Evolutionary conservation across 2,888 invertebrate species (phyloP), one percentile per base, ranked within the genome.

Genomic region (Conistra vaccinii): DNA sequence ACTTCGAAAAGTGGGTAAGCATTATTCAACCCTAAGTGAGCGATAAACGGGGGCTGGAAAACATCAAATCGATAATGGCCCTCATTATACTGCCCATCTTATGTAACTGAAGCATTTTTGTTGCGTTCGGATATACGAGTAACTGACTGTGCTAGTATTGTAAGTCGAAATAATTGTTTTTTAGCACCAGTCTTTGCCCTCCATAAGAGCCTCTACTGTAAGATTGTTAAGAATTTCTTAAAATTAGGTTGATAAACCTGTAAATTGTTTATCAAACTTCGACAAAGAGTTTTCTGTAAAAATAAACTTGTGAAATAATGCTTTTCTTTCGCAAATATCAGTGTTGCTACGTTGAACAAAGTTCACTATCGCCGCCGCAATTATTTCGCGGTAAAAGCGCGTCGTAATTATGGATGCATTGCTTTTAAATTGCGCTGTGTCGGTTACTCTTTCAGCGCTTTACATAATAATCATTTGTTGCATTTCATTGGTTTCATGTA

Each of bases 1-100:
- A 58, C 70, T 83, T 58, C n/a, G 48, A 53, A 69, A 81, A 75
- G 70, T 76, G 83, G 74, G 70, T 82, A 79, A 73, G 76, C 80
- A 86, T 87, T 78, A 87, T 86, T 87, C 85, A 87, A 78, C 81
- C 78, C 85, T 84, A 87, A 87, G 87, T 85, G 87, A 80, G 86
- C 86, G 79, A 82, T 87, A 86, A 87, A 83, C 78, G 83, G 66
- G 69, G 79, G 75, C 86, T 87, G 85, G 86, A 86, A 87, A 87
- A 81, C 86, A 87, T 87, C 86, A 85, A 87, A 87, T 86, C 87
- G 86, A 87, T 87, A 86, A 87, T 85, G 76, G 76, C 74, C 76
- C 76, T 86, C 85, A 85, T 86, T 87, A 85, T 83, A 80, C 75
- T 78, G 78, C 60, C 76, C 75, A 67, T 76, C 73, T 84, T 81